Evolutionary conservation across 2,797 vertebrate genomes (phyloP).

Genomic region (Vireo griseus): DNA sequence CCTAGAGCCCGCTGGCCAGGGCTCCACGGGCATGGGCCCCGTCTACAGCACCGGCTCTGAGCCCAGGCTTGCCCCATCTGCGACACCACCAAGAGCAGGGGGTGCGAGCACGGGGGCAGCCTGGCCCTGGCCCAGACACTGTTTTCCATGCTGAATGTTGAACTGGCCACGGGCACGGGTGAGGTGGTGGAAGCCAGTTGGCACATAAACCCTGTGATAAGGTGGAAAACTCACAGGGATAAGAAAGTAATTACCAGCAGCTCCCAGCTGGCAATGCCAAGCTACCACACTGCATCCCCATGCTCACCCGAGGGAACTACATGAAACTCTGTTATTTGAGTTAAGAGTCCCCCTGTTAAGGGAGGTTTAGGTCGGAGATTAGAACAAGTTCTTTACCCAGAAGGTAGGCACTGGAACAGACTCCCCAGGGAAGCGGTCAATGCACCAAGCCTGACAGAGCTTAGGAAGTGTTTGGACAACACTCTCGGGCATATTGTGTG

Average conservation of each 20-base stretch:
- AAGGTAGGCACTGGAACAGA: not conserved
- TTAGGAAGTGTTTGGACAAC: not conserved
- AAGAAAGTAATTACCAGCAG: not conserved
- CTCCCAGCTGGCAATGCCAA: too few species aligned
- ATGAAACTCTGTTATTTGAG: not conserved
- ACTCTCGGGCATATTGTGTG: not conserved
- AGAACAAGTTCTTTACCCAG: not conserved
- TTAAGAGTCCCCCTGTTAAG: not conserved
- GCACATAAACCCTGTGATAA: not conserved
- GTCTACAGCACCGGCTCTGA: accelerated
- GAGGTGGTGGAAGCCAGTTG: accelerated
- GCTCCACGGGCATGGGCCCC: accelerated
- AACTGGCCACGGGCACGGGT: accelerated
- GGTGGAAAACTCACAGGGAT: not conserved
- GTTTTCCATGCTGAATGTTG: not conserved
- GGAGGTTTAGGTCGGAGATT: not conserved
- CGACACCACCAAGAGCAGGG: accelerated
- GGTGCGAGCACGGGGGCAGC: not conserved
- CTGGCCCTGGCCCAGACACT: not conserved
- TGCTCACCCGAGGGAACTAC: not conserved
- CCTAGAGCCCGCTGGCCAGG: not conserved
- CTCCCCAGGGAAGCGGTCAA: not conserved
- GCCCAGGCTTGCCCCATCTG: not conserved
- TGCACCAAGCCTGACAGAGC: not conserved
- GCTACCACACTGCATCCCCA: not conserved